Evolutionary conservation across 2,113 vertebrate genomes (phyloP).

Genomic region (Prionailurus viverrinus): DNA sequence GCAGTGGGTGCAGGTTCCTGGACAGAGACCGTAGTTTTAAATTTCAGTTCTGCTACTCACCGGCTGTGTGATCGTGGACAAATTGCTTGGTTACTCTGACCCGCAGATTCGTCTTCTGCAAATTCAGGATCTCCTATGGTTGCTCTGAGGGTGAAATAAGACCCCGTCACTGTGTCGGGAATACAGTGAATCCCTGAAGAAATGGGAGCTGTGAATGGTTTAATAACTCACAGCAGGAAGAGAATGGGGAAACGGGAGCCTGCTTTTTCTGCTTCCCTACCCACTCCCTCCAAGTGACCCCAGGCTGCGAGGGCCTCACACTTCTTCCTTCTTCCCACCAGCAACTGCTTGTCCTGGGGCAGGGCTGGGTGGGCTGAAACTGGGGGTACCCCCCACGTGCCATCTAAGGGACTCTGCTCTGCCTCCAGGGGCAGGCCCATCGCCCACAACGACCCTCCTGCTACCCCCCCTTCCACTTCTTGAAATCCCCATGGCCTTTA

Average conservation of each 20-base stretch:
- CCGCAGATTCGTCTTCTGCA: neutral
- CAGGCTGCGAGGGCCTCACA: neutral
- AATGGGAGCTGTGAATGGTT: neutral
- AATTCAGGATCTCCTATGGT: neutral
- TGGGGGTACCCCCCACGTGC: neutral
- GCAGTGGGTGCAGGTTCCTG: neutral
- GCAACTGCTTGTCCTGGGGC: neutral
- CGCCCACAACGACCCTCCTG: neutral
- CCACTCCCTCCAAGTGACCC: neutral
- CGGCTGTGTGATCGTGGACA: neutral
- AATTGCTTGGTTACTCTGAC: neutral
- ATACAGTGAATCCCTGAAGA: neutral
- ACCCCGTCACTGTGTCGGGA: neutral
- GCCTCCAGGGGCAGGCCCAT: neutral
- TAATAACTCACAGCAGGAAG: accelerated
- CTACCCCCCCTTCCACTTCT: neutral
- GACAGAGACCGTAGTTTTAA: neutral
- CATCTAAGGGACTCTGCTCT: neutral
- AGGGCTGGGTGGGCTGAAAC: neutral
- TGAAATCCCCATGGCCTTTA: slow-evolving; percentile 81
- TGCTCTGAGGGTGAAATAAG: neutral
- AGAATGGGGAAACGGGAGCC: neutral
- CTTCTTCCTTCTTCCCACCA: neutral
- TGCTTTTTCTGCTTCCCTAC: neutral
- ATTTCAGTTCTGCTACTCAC: neutral